A percentile compares a stretch with the other conserved stretches of the same genome.
Conservation (phyloP, 1,140 invertebrate species). For the Homalodisca vitripennis region DNA sequence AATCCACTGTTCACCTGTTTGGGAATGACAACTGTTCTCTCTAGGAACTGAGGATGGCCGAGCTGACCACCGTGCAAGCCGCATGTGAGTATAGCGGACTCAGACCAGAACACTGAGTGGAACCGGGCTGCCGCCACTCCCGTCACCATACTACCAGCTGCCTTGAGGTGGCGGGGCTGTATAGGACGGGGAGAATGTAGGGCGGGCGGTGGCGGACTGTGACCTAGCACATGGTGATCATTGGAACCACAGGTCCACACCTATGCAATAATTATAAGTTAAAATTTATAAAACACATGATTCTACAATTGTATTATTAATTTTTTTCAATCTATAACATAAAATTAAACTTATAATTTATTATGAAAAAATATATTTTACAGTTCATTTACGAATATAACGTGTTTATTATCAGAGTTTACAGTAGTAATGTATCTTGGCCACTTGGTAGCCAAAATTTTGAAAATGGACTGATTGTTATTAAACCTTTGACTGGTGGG, state of each 20-base stretch:
- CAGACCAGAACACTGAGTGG: slow-evolving; percentile 67
- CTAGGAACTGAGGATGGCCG: slow-evolving; percentile 50
- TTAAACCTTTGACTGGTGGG: no score
- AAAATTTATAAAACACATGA: no score
- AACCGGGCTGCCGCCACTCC: slow-evolving; percentile 60
- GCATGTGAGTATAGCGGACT: slow-evolving; percentile 60
- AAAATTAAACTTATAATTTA: no score
- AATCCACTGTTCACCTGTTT: slow-evolving; percentile 53
- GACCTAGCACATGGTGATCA: slow-evolving; percentile 61
- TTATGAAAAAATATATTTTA: no score
- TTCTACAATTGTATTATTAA: no score
- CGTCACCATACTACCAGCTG: slow-evolving; percentile 45
- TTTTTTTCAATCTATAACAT: no score
- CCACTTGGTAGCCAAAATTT: no score
- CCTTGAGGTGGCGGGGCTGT: slow-evolving; percentile 31
- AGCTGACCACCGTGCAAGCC: slow-evolving; percentile 74
- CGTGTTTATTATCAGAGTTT: no score
- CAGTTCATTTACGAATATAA: no score
- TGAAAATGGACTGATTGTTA: no score
- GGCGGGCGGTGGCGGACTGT: slow-evolving; percentile 52
- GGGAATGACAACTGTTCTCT: slow-evolving; percentile 43
- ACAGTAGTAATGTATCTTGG: no score
- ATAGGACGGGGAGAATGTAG: slow-evolving; percentile 54
- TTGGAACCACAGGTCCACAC: slow-evolving; percentile 67
- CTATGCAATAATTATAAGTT: no score